Evolutionary conservation across 2,797 vertebrate species (phyloP).

Genomic region (Falco berigora): DNA sequence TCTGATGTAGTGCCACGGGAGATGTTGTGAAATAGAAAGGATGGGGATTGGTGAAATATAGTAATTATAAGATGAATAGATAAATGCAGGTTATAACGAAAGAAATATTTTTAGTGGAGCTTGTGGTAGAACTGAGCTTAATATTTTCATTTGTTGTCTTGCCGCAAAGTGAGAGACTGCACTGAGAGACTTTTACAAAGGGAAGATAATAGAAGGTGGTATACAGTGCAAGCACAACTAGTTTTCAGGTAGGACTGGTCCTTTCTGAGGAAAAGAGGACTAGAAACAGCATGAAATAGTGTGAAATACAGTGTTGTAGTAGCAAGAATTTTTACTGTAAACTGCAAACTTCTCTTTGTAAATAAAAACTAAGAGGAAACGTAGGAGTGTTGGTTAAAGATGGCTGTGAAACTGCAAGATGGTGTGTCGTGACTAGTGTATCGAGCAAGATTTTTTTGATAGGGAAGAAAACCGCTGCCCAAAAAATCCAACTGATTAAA

Average conservation of each 20-base stretch:
- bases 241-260: neutral
- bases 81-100: neutral
- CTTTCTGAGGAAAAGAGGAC: neutral
- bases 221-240: neutral
- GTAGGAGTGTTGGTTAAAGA: neutral
- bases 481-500: neutral
- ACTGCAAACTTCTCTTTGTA: neutral
- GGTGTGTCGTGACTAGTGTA: rapidly evolving
- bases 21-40: neutral
- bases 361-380: neutral
- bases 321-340: neutral
- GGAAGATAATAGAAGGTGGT: neutral
- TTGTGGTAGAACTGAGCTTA: neutral
- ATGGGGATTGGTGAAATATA: neutral
- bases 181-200: neutral
- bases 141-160: neutral
- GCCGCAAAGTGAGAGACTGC: neutral
- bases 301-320: neutral
- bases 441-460: neutral
- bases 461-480: neutral
- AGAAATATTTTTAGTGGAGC: neutral
- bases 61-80: neutral
- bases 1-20: neutral
- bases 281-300: neutral
- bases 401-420: neutral